Conservation (phyloP, 2,113 vertebrate species). For the Odocoileus virginianus region DNA sequence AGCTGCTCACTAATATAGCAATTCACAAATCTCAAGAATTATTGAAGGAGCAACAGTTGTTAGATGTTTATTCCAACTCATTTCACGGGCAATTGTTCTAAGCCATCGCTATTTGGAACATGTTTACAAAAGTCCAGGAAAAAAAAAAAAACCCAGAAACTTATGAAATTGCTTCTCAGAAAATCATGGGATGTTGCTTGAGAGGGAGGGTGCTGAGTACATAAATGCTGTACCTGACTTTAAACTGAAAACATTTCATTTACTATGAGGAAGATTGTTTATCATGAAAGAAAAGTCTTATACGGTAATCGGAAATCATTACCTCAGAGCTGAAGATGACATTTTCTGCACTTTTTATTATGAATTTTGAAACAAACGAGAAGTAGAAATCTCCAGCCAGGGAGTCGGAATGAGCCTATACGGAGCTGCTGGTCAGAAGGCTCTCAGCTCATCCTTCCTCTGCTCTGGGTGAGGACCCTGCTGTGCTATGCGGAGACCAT, state of each 20-base stretch:
- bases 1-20: background rate
- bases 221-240: background rate
- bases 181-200: background rate
- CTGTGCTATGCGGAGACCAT: background rate
- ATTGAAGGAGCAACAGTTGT: background rate
- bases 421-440: no score
- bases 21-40: background rate
- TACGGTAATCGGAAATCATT: background rate
- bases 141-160: background rate
- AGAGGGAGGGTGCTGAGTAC: background rate
- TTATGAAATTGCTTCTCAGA: background rate
- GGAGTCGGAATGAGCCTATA: background rate
- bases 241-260: background rate
- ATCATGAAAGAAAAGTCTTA: background rate
- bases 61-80: background rate
- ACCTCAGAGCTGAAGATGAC: background rate
- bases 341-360: constrained; percentile 2
- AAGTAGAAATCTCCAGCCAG: background rate
- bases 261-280: background rate
- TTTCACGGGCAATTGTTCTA: background rate
- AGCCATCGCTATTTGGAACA: background rate
- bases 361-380: background rate
- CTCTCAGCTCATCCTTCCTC: background rate
- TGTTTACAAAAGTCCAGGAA: background rate
- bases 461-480: background rate